A percentile compares a stretch with the other conserved stretches of the same genome.
phyloP scores from a whole-genome alignment of 2,113 vertebrate species.

The Petrocephalus microphthalmus region DNA sequence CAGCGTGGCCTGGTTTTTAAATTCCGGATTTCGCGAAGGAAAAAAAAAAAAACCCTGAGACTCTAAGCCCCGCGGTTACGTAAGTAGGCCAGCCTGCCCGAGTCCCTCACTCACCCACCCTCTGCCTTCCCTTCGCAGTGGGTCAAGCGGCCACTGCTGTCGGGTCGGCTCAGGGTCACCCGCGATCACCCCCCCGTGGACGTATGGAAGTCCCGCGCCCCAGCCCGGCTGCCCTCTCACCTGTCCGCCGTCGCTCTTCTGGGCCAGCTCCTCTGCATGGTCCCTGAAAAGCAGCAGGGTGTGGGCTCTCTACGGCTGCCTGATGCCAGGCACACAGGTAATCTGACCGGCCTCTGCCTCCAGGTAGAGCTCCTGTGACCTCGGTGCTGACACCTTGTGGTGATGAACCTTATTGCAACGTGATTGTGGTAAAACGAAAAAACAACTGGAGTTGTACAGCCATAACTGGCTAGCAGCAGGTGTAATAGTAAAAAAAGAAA shows the following conservation, averaged over 20 bases:
- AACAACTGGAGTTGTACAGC: background rate
- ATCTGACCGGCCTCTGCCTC: background rate
- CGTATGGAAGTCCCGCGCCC: conserved; percentile 55
- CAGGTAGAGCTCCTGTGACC: background rate
- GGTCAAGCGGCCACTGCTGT: conserved; percentile 75
- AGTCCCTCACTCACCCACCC: background rate
- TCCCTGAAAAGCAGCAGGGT: conserved; percentile 42
- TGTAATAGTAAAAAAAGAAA: background rate
- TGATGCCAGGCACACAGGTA: conserved; percentile 49
- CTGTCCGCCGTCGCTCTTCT: conserved; percentile 75
- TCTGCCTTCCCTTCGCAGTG: conserved; percentile 61
- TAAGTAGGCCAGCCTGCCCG: background rate
- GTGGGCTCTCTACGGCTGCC: conserved; percentile 24
- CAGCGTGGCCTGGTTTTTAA: background rate
- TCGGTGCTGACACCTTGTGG: background rate
- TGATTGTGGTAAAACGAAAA: background rate
- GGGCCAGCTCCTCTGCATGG: conserved; percentile 62
- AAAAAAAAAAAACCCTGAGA: background rate
- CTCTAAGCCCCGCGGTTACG: background rate
- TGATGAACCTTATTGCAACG: background rate
- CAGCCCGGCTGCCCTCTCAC: conserved; percentile 70
- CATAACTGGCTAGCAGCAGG: background rate
- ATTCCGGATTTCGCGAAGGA: background rate
- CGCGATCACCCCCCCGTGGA: conserved; percentile 60
- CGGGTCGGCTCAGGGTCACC: conserved; percentile 68